These are phyloP conservation scores for Ophion slaviceki DNA, from an alignment of 2,888 invertebrate genomes.

Conservation along the genomic window DNA sequence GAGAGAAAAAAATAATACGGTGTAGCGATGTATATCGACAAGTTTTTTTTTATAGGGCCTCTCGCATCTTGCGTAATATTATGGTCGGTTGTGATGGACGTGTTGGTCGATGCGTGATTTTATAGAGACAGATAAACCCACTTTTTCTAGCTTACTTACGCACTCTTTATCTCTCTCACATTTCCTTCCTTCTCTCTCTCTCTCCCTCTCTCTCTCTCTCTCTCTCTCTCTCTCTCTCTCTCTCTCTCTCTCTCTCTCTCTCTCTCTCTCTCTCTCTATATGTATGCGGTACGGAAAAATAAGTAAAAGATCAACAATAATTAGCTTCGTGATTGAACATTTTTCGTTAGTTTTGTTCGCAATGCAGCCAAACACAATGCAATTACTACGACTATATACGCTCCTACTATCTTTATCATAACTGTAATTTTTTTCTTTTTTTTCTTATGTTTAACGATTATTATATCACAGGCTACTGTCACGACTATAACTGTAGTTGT, in stretches of 20 bases:
- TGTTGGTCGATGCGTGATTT: slow-evolving; percentile 27
- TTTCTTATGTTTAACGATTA: slow-evolving; percentile 19
- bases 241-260: slow-evolving; percentile 10
- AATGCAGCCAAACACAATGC: slow-evolving; percentile 74
- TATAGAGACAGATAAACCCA: neutral
- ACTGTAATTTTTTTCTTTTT: slow-evolving; percentile 56
- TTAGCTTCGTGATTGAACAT: slow-evolving; percentile 44
- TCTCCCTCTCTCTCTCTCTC: neutral
- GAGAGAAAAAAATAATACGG: neutral
- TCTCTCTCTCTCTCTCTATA: slow-evolving; percentile 15
- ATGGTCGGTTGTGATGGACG: slow-evolving; percentile 42
- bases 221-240: neutral
- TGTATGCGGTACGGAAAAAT: slow-evolving; percentile 31
- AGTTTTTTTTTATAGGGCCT: slow-evolving; percentile 1
- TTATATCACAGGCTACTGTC: slow-evolving; percentile 5
- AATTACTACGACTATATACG: slow-evolving; percentile 68
- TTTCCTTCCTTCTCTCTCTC: slow-evolving; percentile 3
- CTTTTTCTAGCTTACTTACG: slow-evolving; percentile 13
- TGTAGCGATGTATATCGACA: slow-evolving; percentile 10
- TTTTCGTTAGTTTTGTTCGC: slow-evolving; percentile 68
- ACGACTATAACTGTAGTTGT: slow-evolving; percentile 49
- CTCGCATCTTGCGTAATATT: slow-evolving; percentile 32
- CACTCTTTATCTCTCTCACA: slow-evolving; percentile 15
- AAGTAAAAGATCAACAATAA: slow-evolving; percentile 3
- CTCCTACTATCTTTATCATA: slow-evolving; percentile 61